A percentile compares a stretch with the other conserved stretches of the same genome.
Conservation (phyloP, 2,888 invertebrate genomes). For the Amphipyra tragopoginis region DNA sequence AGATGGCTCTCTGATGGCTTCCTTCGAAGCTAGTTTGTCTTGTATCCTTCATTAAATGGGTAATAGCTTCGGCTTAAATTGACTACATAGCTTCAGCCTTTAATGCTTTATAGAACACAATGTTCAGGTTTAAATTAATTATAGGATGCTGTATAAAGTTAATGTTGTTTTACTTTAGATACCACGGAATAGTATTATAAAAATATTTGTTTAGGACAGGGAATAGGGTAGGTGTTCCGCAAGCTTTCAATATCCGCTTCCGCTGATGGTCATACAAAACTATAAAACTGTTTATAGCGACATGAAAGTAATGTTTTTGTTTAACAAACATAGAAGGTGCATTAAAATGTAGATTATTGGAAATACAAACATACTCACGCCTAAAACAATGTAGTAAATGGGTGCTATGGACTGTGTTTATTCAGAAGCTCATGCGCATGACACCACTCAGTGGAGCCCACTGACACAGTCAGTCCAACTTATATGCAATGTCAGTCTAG, state of each 20-base stretch:
- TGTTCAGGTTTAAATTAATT: slow-evolving; percentile 47
- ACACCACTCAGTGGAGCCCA: slow-evolving; percentile 41
- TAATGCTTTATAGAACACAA: slow-evolving; percentile 36
- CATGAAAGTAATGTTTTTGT: slow-evolving; percentile 18
- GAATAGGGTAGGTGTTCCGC: slow-evolving; percentile 35
- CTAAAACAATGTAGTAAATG: too few species aligned
- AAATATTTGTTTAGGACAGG: slow-evolving; percentile 32
- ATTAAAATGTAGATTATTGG: neutral
- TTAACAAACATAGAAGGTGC: neutral
- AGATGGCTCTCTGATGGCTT: slow-evolving; percentile 77
- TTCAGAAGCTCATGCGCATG: too few species aligned
- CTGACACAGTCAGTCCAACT: slow-evolving; percentile 51
- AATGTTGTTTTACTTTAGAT: slow-evolving; percentile 35
- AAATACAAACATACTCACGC: slow-evolving; percentile 11
- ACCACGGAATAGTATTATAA: slow-evolving; percentile 32
- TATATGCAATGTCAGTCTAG: slow-evolving; percentile 66
- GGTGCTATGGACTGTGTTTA: too few species aligned
- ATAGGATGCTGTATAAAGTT: slow-evolving; percentile 26
- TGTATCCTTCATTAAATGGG: slow-evolving; percentile 77
- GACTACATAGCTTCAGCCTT: slow-evolving; percentile 67
- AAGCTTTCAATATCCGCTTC: slow-evolving; percentile 50
- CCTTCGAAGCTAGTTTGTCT: slow-evolving; percentile 78
- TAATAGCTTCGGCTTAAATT: slow-evolving; percentile 74
- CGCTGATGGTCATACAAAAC: slow-evolving; percentile 19
- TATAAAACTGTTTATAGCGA: slow-evolving; percentile 35